These are phyloP conservation scores for Gephyroberyx darwinii DNA, from an alignment of 2,797 vertebrate genomes.

Conservation along the genomic window DNA sequence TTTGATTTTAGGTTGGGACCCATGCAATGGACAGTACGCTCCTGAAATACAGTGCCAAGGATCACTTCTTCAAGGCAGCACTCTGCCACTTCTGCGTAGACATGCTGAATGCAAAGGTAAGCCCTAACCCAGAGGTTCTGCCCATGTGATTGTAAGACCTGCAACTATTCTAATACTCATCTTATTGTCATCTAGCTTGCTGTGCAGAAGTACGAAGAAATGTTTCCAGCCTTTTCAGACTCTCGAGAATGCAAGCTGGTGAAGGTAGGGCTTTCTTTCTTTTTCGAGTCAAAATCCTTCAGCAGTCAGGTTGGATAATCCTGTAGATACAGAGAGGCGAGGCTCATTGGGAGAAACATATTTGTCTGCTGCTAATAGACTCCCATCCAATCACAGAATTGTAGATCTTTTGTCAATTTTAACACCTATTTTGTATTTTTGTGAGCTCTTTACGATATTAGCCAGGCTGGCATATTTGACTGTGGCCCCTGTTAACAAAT, in stretches of 20 bases:
- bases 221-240: conserved; percentile 91
- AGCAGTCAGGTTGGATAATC: too few relatives aligned
- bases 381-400: too few relatives aligned
- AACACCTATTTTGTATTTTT: too few relatives aligned
- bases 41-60: conserved; percentile 94
- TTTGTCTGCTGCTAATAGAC: neutral
- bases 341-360: neutral
- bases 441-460: too few relatives aligned
- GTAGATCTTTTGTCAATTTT: neutral
- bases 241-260: conserved; percentile 85
- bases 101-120: conserved; percentile 92
- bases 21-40: conserved; percentile 92
- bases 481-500: too few relatives aligned
- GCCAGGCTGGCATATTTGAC: too few relatives aligned
- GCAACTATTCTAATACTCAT: neutral
- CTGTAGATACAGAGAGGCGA: too few relatives aligned
- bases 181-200: conserved; percentile 68
- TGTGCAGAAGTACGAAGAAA: conserved; percentile 85
- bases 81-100: conserved; percentile 95
- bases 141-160: rapidly evolving
- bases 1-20: conserved; percentile 84
- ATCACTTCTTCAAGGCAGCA: conserved; percentile 92
- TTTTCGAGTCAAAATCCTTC: neutral
- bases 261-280: conserved; percentile 77
- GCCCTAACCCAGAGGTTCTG: rapidly evolving